Evolutionary conservation across 2,888 invertebrate species (phyloP).

Genomic region (Hirtodrosophila alboralis): DNA sequence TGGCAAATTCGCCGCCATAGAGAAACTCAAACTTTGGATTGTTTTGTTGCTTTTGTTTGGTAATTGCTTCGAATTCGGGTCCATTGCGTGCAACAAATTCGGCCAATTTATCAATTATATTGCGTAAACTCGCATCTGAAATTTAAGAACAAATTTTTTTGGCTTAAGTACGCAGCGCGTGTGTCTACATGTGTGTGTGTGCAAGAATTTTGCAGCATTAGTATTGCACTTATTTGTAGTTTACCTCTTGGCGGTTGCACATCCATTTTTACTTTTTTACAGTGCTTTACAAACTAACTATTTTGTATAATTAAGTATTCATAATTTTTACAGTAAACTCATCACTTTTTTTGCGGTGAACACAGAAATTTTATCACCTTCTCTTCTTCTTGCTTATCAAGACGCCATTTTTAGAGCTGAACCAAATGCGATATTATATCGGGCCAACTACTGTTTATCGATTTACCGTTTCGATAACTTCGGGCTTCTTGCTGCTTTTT

Average conservation of each 20-base stretch:
- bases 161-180: slow-evolving; percentile 7
- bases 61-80: slow-evolving; percentile 99
- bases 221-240: background rate
- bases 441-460: background rate
- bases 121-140: slow-evolving; percentile 94
- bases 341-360: slow-evolving; percentile 55
- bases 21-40: slow-evolving; percentile 99
- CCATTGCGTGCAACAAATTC: slow-evolving; percentile 99
- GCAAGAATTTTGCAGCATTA: slow-evolving; percentile 19
- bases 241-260: slow-evolving; percentile 69
- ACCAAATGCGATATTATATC: slow-evolving; percentile 1
- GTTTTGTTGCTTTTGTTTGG: slow-evolving; percentile 98
- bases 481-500: slow-evolving; percentile 28
- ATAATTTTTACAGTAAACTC: slow-evolving; percentile 34
- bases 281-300: slow-evolving; percentile 33
- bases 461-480: slow-evolving; percentile 46
- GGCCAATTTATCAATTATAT: slow-evolving; percentile 99
- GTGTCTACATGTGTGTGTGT: slow-evolving; percentile 19
- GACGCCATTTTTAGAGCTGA: slow-evolving; percentile 65
- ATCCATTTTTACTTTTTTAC: slow-evolving; percentile 60
- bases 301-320: slow-evolving; percentile 40
- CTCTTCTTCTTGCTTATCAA: slow-evolving; percentile 47
- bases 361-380: slow-evolving; percentile 45
- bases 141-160: slow-evolving; percentile 14
- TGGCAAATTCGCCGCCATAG: slow-evolving; percentile 97